Evolutionary conservation across 30 jellyfish, hydroid and myxozoan species (phyloP).

Genomic region (Clytia hemisphaerica): DNA sequence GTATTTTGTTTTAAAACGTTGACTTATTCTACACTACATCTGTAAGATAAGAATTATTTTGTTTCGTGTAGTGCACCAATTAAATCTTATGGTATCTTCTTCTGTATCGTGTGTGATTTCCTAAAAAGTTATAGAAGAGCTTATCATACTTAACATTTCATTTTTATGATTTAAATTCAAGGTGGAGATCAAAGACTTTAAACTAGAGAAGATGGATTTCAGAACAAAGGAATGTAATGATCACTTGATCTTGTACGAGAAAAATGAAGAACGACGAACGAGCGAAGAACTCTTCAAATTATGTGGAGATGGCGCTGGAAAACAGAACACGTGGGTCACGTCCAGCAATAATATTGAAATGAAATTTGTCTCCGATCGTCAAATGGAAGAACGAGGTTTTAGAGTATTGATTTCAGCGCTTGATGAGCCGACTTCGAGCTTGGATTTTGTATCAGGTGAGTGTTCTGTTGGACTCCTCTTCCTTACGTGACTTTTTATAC

Average conservation of each 20-base stretch:
- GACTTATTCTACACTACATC: no score
- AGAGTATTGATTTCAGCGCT: background rate
- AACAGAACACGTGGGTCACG: background rate
- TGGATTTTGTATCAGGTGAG: no score
- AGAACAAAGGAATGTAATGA: conserved; percentile 1
- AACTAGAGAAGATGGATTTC: background rate
- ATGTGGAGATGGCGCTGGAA: conserved; percentile 5
- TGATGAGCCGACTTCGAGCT: background rate
- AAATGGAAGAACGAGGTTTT: background rate
- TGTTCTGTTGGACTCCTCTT: no score
- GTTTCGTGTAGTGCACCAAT: no score
- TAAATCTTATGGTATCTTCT: no score
- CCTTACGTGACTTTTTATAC: no score
- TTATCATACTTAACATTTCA: background rate
- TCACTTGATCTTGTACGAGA: background rate
- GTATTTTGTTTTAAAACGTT: no score
- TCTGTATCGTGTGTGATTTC: no score
- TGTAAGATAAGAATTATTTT: no score
- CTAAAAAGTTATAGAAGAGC: no score
- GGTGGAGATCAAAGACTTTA: background rate
- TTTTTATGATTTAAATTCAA: background rate
- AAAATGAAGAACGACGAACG: background rate
- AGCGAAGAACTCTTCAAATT: background rate
- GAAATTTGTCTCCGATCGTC: conserved; percentile 1
- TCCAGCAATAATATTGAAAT: background rate